phyloP scores from a whole-genome alignment of 2,888 invertebrate genomes.

The Calameuta pallipes region DNA sequence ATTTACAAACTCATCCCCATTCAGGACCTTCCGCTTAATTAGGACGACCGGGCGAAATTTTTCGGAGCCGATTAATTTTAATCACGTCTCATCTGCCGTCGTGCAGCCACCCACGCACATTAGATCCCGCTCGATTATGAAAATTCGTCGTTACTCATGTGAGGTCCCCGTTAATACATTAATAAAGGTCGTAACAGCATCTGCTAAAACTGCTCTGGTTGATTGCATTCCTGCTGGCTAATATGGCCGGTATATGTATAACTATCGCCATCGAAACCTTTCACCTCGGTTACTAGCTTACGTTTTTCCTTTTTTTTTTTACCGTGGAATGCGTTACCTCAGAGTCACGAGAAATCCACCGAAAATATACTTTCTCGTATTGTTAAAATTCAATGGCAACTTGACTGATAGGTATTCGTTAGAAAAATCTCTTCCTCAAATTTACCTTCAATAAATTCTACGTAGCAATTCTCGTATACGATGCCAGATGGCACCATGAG shows the following conservation, averaged over 20 bases:
- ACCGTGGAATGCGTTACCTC: not conserved
- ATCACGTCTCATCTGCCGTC: constrained; percentile 1
- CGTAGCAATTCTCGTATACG: not conserved
- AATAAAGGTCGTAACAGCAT: not conserved
- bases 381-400: not conserved
- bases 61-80: constrained; percentile 33
- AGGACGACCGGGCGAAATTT: constrained; percentile 24
- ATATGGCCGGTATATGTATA: not conserved
- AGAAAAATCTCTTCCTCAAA: not conserved
- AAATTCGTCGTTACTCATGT: not conserved
- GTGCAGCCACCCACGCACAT: not conserved
- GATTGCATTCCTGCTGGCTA: not conserved
- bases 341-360: not conserved
- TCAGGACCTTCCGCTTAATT: constrained; percentile 18
- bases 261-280: not conserved
- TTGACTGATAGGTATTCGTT: not conserved
- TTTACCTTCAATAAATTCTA: not conserved
- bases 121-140: not conserved
- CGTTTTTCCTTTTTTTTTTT: not conserved
- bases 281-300: not conserved
- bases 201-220: not conserved
- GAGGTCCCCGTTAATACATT: not conserved
- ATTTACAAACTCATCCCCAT: constrained; percentile 28
- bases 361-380: not conserved
- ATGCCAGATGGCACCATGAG: not conserved